Conservation (phyloP, 35 echinoderm and acorn worm genomes). For the Nesometra sesokonis region DNA sequence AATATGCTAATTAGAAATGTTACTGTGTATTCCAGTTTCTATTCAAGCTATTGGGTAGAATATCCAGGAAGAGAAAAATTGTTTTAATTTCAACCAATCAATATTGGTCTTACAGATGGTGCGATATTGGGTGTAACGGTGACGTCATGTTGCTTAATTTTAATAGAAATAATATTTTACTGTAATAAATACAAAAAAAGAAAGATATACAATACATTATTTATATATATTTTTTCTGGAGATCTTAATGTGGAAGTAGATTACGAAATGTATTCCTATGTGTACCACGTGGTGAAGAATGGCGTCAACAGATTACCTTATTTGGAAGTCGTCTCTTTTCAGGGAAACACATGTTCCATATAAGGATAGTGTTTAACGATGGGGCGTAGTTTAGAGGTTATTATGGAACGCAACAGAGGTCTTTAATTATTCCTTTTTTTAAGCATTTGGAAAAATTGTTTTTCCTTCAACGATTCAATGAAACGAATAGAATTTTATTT, state of each 20-base stretch:
- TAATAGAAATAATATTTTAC: no score
- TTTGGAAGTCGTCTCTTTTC: neutral
- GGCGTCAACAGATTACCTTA: neutral
- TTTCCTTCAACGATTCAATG: no score
- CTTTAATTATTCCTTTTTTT: no score
- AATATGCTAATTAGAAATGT: neutral
- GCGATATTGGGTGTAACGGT: neutral
- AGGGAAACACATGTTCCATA: neutral
- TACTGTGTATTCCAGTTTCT: neutral
- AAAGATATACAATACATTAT: no score
- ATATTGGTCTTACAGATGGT: neutral
- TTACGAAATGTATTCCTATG: neutral
- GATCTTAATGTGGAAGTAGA: no score
- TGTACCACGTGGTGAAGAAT: neutral
- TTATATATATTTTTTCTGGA: no score
- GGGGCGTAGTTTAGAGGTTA: neutral
- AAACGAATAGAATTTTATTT: no score
- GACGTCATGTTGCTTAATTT: neutral
- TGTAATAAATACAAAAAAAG: no score
- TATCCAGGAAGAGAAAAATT: neutral
- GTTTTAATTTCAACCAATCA: neutral
- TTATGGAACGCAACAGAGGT: no score
- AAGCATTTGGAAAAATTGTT: no score
- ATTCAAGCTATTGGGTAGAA: neutral
- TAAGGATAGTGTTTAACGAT: neutral